phyloP scores from a whole-genome alignment of 2,797 vertebrate genomes.

The Oophaga sylvatica region DNA sequence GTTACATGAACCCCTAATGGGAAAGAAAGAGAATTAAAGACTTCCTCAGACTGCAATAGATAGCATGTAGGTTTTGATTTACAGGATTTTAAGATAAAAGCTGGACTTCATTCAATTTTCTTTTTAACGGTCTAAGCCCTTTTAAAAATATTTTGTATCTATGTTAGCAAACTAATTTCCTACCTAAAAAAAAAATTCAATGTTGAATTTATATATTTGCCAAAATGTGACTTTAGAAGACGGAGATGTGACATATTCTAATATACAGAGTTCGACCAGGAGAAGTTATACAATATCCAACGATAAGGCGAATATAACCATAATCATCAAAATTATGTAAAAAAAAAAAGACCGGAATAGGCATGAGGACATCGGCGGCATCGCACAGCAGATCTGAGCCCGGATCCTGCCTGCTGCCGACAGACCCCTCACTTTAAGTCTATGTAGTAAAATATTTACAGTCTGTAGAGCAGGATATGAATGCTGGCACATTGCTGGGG shows the following conservation, averaged over 20 bases:
- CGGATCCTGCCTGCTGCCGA: background rate
- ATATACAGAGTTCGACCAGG: background rate
- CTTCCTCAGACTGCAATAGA: background rate
- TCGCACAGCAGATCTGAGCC: background rate
- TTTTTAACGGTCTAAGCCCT: too few species aligned
- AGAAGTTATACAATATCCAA: background rate
- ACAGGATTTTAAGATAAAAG: too few species aligned
- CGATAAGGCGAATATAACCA: background rate
- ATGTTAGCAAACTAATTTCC: background rate
- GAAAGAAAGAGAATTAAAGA: background rate
- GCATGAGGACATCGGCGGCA: too few species aligned
- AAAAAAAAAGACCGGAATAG: too few species aligned
- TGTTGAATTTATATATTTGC: background rate
- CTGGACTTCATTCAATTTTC: too few species aligned
- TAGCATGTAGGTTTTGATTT: too few species aligned
- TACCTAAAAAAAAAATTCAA: background rate
- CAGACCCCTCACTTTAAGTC: slow-evolving; percentile 3
- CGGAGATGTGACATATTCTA: background rate
- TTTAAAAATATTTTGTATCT: background rate
- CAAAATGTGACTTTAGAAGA: slow-evolving; percentile 3
- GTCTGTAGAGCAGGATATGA: slow-evolving; percentile 16
- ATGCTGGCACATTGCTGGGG: background rate
- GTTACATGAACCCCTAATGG: too few species aligned
- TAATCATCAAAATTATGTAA: background rate
- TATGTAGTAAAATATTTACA: slow-evolving; percentile 29